Base-by-base conservation (phyloP, 2,113 vertebrate genomes). In the Pycnonotus jocosus region DNA sequence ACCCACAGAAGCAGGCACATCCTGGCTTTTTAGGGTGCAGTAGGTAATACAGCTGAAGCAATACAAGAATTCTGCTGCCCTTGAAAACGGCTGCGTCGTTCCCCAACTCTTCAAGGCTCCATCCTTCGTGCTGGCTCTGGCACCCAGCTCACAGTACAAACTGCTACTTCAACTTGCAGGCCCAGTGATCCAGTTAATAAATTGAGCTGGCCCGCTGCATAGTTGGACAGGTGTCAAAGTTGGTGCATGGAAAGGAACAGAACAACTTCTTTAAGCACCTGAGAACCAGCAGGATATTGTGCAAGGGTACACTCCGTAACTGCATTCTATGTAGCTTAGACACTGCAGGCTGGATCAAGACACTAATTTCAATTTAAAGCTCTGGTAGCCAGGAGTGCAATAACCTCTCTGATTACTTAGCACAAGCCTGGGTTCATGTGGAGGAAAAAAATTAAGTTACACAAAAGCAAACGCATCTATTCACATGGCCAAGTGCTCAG, bases 11-110 rank as follows among this genome's bases (percentile, higher is more conserved):
- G 33, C 28, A 35, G 38, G 7, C 28, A 62, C 7, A 27, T 9
- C 50, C 9, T 30, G 42, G 17, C 25, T n/a, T 61, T 73, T 57
- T 8, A 66, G 60, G 23, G 60, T 45, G 28, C 64, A 72, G 22
- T 0, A 54, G 30, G 11, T 33, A 42, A 68, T 5, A 19, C 4
- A 73, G n/a, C 0, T 70, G 72, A 81, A 87, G 77, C 23, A 58
- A 11, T 7, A 40, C 2, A 15, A 57, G 44, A 19, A 84, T 31
- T 33, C 54, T 2, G 3, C 58, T 61, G 28, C 42, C 57, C 33
- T 47, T 30, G 17, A 62, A 76, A 80, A 30, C 0, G 0, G 30
- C 2, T 0, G 3, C 28, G 33, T 9, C 0, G 0, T 6, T 81
- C 25, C 33, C 33, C 47, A 76, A 0, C 15, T n/a, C 56, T 50